A percentile compares a stretch with the other conserved stretches of the same genome.
These are phyloP conservation scores for Mystacornis crossleyi DNA, from an alignment of 2,113 vertebrate species.

Conservation along the genomic window DNA sequence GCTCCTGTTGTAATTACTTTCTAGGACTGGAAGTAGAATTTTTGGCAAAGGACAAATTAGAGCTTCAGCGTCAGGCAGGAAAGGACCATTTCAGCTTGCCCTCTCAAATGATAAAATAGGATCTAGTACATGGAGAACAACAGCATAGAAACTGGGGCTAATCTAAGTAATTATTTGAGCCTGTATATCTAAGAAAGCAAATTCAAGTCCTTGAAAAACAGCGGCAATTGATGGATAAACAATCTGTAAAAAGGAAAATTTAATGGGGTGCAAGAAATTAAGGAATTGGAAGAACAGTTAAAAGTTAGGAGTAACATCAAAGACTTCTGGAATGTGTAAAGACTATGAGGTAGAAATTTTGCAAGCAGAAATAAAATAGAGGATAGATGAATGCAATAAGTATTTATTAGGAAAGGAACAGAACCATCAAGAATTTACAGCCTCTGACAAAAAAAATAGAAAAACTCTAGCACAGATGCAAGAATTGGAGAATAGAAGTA, in stretches of 20 bases:
- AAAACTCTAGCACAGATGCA: constrained; percentile 70
- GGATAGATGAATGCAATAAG: constrained; percentile 71
- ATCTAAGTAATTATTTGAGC: constrained; percentile 66
- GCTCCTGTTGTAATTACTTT: neutral
- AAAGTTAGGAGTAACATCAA: constrained; percentile 51
- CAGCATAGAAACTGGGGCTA: constrained; percentile 66
- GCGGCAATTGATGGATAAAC: constrained; percentile 83
- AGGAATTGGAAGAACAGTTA: constrained; percentile 79
- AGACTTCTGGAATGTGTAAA: constrained; percentile 25
- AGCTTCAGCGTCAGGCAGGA: constrained; percentile 79
- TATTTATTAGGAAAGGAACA: constrained; percentile 78
- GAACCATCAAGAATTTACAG: constrained; percentile 71
- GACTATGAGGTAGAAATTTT: constrained; percentile 78
- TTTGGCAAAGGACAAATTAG: constrained; percentile 75
- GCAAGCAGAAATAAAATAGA: constrained; percentile 80
- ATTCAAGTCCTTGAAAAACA: constrained; percentile 84
- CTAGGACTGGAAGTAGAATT: constrained; percentile 65
- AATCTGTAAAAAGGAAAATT: constrained; percentile 82
- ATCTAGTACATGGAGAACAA: constrained; percentile 82
- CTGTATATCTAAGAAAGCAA: constrained; percentile 75
- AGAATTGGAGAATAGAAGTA: constrained; percentile 73
- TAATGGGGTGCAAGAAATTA: constrained; percentile 85
- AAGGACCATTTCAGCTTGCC: constrained; percentile 75
- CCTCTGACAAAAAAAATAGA: constrained; percentile 79
- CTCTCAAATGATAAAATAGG: constrained; percentile 68